Percentiles rank a stretch among this genome's conserved stretches.
phyloP scores from a whole-genome alignment of 2,888 invertebrate species.

The Spatulosminthurus flaviceps region DNA sequence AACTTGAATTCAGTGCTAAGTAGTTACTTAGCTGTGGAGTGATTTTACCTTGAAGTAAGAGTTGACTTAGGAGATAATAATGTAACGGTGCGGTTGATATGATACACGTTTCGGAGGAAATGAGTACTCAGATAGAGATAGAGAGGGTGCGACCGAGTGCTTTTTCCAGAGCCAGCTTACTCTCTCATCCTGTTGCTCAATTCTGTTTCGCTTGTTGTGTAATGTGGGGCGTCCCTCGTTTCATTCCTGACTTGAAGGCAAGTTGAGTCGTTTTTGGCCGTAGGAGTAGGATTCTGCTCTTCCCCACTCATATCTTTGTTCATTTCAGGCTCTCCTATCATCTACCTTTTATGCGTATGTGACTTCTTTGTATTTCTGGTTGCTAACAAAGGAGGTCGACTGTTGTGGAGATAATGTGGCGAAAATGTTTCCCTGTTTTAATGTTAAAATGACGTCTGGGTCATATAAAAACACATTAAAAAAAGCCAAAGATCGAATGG shows the following conservation, averaged over 20 bases:
- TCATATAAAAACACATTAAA: no score
- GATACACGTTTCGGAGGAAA: neutral
- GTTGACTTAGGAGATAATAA: no score
- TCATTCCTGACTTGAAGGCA: slow-evolving; percentile 2
- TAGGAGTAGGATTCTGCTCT: neutral
- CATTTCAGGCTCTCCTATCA: no score
- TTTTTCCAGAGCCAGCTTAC: slow-evolving; percentile 23
- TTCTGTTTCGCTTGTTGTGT: slow-evolving; percentile 16
- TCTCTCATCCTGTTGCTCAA: slow-evolving; percentile 47
- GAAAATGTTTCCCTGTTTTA: no score
- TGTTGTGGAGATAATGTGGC: neutral
- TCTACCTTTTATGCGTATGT: no score
- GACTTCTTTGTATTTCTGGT: neutral
- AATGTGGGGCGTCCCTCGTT: slow-evolving; percentile 23
- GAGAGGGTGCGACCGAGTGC: slow-evolving; percentile 61
- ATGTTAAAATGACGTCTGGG: no score
- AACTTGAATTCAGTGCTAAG: no score
- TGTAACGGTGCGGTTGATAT: neutral
- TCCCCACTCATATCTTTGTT: neutral
- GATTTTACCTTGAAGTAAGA: no score
- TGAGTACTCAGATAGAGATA: slow-evolving; percentile 54
- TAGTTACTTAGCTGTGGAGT: no score
- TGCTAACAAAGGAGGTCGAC: slow-evolving; percentile 22
- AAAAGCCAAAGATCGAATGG: no score
- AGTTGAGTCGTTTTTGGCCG: neutral